Conservation (phyloP, 2,113 vertebrate species). For the Meles meles region DNA sequence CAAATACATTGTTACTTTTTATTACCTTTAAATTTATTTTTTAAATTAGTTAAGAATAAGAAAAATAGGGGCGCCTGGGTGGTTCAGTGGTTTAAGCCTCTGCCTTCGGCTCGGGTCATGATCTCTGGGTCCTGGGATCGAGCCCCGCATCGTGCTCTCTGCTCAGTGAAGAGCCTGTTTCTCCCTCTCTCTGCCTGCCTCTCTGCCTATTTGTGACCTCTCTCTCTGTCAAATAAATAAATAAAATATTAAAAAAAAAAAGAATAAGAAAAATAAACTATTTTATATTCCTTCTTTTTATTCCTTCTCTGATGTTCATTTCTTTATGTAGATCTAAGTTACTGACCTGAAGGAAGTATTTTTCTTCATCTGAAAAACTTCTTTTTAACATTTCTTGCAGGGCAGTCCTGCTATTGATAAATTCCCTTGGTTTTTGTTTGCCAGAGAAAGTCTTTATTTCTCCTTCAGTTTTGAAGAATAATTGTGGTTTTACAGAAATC, state of each 20-base stretch:
- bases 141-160: no score
- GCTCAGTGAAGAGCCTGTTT: no score
- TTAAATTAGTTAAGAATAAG: background rate
- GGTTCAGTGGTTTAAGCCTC: no score
- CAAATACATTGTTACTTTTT: background rate
- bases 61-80: no score
- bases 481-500: background rate
- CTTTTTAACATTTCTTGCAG: background rate
- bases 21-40: background rate
- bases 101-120: no score
- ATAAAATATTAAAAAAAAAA: no score
- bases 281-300: background rate
- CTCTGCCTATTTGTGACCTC: no score
- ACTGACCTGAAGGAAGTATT: background rate
- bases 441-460: background rate
- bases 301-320: background rate
- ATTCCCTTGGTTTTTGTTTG: background rate
- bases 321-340: background rate
- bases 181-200: no score
- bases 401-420: background rate
- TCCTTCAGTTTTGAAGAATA: background rate
- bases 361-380: background rate
- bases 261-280: background rate
- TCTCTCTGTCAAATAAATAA: no score
- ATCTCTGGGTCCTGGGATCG: no score